Evolutionary conservation across 2,797 vertebrate genomes (phyloP), one percentile per base, ranked within the genome.

Genomic region (Sternarchorhynchus goeldii): DNA sequence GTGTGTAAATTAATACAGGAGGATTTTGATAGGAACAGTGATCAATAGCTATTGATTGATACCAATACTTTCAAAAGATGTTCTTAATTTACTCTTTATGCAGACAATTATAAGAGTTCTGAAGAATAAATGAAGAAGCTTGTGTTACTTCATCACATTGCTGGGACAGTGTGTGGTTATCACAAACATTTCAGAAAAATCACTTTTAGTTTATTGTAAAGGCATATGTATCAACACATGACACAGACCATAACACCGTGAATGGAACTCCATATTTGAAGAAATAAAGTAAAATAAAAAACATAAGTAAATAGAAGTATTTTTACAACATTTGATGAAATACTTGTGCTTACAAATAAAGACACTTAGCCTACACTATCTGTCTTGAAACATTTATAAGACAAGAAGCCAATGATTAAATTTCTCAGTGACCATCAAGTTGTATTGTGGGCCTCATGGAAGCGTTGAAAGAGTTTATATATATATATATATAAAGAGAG

Each of bases 201-300:
- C 20, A 12, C 39, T 20, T 76, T 57, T 66, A 57, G 57, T 41
- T 41, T 67, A 25, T 76, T 56, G 8, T 57, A 59, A 53, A 59
- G 41, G 21, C 25, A 68, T n/a, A 41, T 25, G 1, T 21, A 65
- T 20, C n/a, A 55, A 59, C 4, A 59, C 39, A 59, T 59, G 17
- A 3, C 20, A 65, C 6, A 39, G 32, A 7, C 34, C 6, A 58
- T 56, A 41, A 10, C 6, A 41, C 39, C 39, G 10, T 41, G 39
- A 58, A 39, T 32, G 1, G 20, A 45, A 25, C 3, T 5, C 0
- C 4, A 65, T 65, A 65, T 20, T 2, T 21, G 0, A 34, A 21
- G 20, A 41, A 32, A 32, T 18, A 50, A 62, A 25, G 25, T 25
- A 25, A 25, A n/a, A 53, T 2, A 20, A 57, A 17, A 50, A 4